Evolutionary conservation across 1,140 invertebrate species (phyloP).

Genomic region (Piezodorus guildinii): DNA sequence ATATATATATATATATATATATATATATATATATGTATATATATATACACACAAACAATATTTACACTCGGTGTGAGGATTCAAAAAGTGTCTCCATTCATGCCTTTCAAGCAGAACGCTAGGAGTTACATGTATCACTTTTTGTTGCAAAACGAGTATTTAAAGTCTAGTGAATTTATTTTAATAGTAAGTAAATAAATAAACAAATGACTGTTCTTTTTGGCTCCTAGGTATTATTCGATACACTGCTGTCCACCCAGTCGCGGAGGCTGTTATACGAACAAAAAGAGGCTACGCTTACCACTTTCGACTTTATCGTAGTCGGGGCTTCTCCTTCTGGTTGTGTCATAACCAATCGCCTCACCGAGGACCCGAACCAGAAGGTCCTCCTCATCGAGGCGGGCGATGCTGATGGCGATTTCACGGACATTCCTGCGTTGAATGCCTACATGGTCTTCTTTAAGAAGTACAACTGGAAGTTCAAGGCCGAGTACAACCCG

Average conservation of each 20-base stretch:
- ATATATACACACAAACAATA: no score
- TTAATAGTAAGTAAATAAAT: no score
- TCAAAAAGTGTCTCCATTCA: no score
- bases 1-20: no score
- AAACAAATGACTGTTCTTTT: no score
- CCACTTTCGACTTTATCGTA: slow-evolving; percentile 27
- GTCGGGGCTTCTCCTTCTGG: slow-evolving; percentile 35
- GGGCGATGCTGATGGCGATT: slow-evolving; percentile 53
- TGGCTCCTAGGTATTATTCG: neutral
- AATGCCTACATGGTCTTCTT: slow-evolving; percentile 41
- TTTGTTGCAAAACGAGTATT: no score
- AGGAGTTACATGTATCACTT: no score
- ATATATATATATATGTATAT: no score
- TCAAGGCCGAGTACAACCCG: slow-evolving; percentile 48
- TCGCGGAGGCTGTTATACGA: neutral
- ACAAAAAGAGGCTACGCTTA: neutral
- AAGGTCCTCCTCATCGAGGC: slow-evolving; percentile 46
- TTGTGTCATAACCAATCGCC: slow-evolving; percentile 40
- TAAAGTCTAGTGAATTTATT: no score
- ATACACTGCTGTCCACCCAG: neutral
- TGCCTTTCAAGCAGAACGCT: no score
- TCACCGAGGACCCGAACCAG: slow-evolving; percentile 33
- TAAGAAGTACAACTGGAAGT: slow-evolving; percentile 55
- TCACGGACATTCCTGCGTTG: slow-evolving; percentile 51
- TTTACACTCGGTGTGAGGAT: no score